Percentiles rank a stretch among this genome's conserved stretches.
These are phyloP conservation scores for Hyalella azteca DNA, from an alignment of 2,888 invertebrate genomes.

Conservation along the genomic window DNA sequence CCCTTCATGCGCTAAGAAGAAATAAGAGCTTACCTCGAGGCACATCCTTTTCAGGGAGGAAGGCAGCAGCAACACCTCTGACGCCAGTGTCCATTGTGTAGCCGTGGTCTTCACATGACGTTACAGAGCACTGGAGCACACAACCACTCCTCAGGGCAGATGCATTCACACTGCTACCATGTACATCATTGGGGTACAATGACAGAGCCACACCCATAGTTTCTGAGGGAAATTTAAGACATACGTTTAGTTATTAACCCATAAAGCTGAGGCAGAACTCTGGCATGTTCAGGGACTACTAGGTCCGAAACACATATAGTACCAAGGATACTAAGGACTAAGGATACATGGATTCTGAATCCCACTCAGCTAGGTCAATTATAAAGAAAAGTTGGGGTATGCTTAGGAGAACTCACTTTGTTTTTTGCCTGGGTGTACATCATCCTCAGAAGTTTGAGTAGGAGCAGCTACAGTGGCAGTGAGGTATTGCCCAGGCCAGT, in stretches of 20 bases:
- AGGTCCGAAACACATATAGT: too few relatives aligned
- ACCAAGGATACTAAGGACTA: too few relatives aligned
- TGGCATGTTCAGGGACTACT: too few relatives aligned
- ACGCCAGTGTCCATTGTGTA: slow-evolving; percentile 51
- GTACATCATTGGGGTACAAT: slow-evolving; percentile 11
- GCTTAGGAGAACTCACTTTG: not conserved
- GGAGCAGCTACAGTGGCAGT: not conserved
- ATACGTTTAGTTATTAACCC: not conserved
- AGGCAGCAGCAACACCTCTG: slow-evolving; percentile 41
- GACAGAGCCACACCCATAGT: slow-evolving; percentile 1
- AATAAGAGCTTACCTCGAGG: slow-evolving; percentile 35
- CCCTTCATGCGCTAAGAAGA: too few relatives aligned
- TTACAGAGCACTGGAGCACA: slow-evolving; percentile 44
- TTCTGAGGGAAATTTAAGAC: not conserved
- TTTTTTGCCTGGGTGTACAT: not conserved
- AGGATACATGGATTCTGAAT: too few relatives aligned
- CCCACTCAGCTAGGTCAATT: too few relatives aligned
- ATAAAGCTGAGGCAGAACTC: not conserved
- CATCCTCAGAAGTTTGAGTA: not conserved
- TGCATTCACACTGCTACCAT: slow-evolving; percentile 1
- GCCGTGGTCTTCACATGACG: slow-evolving; percentile 47
- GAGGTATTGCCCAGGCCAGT: slow-evolving; percentile 23
- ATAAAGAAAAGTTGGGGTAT: too few relatives aligned
- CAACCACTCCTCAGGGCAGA: not conserved
- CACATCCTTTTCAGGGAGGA: slow-evolving; percentile 38